Conservation (phyloP, 2,113 vertebrate species). For the Xenopus borealis region DNA sequence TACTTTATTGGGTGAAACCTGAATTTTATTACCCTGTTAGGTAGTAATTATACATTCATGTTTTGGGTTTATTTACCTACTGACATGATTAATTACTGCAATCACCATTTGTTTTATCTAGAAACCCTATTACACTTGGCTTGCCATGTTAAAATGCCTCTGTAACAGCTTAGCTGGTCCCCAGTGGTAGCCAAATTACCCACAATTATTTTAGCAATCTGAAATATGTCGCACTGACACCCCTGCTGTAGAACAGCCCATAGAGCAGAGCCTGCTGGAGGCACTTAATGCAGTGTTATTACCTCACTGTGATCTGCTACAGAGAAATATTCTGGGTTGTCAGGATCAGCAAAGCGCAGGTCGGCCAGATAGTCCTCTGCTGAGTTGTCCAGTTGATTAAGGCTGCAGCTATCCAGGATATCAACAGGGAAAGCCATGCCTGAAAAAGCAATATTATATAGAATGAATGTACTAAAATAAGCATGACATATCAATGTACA, state of each 20-base stretch:
- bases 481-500: background rate
- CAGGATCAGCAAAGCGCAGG: slow-evolving; percentile 64
- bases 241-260: background rate
- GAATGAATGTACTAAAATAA: too few relatives aligned
- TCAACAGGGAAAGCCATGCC: slow-evolving; percentile 87
- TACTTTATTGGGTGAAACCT: too few relatives aligned
- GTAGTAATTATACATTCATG: too few relatives aligned
- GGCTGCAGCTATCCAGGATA: slow-evolving; percentile 66
- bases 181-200: background rate
- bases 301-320: slow-evolving; percentile 60
- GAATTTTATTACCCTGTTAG: too few relatives aligned
- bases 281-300: slow-evolving; percentile 2
- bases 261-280: background rate
- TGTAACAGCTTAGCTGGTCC: background rate
- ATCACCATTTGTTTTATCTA: too few relatives aligned
- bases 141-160: too few relatives aligned
- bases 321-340: slow-evolving; percentile 62
- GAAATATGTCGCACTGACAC: too few relatives aligned
- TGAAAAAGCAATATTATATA: slow-evolving; percentile 42
- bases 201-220: too few relatives aligned
- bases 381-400: slow-evolving; percentile 68
- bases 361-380: slow-evolving; percentile 68
- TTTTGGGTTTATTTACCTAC: too few relatives aligned
- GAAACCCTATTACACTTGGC: too few relatives aligned
- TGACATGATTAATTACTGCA: too few relatives aligned